Evolutionary conservation across 2,797 vertebrate genomes (phyloP), one percentile per base, ranked within the genome.

Genomic region (Ctenochaetus hawaiiensis): DNA sequence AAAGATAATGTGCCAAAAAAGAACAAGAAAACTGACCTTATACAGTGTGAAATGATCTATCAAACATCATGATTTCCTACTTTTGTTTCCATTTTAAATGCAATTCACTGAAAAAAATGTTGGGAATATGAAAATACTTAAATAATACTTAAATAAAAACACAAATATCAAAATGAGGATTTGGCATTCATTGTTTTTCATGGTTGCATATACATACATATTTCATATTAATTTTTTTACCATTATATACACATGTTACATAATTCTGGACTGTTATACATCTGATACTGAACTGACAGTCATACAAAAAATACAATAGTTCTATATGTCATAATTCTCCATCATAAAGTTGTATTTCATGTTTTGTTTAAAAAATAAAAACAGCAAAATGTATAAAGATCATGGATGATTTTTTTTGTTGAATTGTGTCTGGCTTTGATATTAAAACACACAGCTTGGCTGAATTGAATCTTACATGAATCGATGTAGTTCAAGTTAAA

Each of bases 381-480:
- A 89, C 81, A 73, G 80, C 77, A 73, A 69, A 77, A 87, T 87
- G 66, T 90, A 88, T 72, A 87, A 88, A 90, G 82, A 87, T 60
- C 59, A 81, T 81, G 77, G 70, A 69, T 78, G 87, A 75, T 30
- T 30, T n/a, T 20, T 41, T 44, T 67, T 68, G 70, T 83, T 86
- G 86, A 95, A 95, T 92, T 96, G 94, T 94, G 92, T 96, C 95
- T 95, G 95, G 93, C 85, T 90, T 93, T 91, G 94, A 92, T 80
- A 85, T 92, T 95, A 91, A 91, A 95, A 96, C 93, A 81, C 75
- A 95, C 80, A 71, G 88, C 92, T 92, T 87, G 78, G 85, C 78
- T 59, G 82, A 93, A 94, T 91, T 94, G 81, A 95, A 93, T 95
- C 90, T 94, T 93, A 96, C 93, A 95, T 93, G 88, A 93, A 87